Evolutionary conservation across 2,113 vertebrate species (phyloP).

Genomic region (Dipodomys stephensi): DNA sequence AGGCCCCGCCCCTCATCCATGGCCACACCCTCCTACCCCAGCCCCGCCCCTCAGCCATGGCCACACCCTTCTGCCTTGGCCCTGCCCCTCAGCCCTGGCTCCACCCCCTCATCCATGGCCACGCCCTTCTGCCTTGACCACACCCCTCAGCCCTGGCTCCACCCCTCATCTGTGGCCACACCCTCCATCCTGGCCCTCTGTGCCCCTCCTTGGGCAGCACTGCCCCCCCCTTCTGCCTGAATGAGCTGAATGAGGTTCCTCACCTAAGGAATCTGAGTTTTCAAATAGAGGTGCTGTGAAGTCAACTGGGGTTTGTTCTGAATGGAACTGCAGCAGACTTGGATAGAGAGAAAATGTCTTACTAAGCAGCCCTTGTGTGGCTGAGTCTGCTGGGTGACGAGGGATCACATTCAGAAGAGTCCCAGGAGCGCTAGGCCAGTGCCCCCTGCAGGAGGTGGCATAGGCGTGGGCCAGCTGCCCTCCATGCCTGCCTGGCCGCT

Average conservation of each 20-base stretch:
- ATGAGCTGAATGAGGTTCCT: too few relatives aligned
- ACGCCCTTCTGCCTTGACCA: too few relatives aligned
- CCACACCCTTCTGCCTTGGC: too few relatives aligned
- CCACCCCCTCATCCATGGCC: too few relatives aligned
- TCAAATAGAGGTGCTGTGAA: background rate
- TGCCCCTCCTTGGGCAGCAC: background rate
- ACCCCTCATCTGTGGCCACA: too few relatives aligned
- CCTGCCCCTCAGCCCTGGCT: too few relatives aligned
- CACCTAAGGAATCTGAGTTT: background rate
- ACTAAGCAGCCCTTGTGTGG: accelerated
- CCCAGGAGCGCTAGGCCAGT: accelerated
- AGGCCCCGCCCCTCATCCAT: too few relatives aligned
- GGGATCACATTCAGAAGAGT: background rate
- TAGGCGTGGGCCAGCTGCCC: background rate
- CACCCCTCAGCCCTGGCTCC: too few relatives aligned
- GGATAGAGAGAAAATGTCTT: accelerated
- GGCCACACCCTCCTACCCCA: too few relatives aligned
- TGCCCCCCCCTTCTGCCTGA: too few relatives aligned
- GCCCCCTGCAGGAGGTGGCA: accelerated
- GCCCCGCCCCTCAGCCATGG: too few relatives aligned
- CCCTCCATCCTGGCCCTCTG: background rate
- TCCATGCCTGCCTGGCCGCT: background rate
- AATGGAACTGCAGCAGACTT: background rate
- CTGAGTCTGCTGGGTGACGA: background rate
- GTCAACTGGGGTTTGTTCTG: background rate